Percentiles rank a stretch among this genome's conserved stretches.
Conservation (phyloP, 1,140 invertebrate genomes). For the Aphelinus certus region DNA sequence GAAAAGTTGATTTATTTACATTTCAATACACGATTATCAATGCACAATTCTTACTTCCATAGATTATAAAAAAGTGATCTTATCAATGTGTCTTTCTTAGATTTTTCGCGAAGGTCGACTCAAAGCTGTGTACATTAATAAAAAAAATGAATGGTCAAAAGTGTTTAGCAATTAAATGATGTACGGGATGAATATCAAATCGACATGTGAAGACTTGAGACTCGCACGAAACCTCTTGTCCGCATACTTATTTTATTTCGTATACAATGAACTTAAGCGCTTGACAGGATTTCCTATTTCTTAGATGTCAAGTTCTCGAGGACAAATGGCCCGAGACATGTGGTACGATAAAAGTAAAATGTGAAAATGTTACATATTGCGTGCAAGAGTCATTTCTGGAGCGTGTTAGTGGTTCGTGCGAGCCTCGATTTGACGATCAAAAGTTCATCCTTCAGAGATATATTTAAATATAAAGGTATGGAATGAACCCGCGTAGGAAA, state of each 20-base stretch:
- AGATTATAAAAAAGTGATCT: too few species aligned
- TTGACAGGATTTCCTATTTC: slow-evolving; percentile 30
- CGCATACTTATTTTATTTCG: slow-evolving; percentile 29
- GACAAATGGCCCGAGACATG: slow-evolving; percentile 14
- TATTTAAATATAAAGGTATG: slow-evolving; percentile 40
- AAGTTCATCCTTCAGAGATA: slow-evolving; percentile 33
- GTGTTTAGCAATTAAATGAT: slow-evolving; percentile 26
- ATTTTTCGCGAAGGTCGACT: slow-evolving; percentile 22
- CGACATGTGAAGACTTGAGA: slow-evolving; percentile 18
- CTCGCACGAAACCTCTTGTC: slow-evolving; percentile 21
- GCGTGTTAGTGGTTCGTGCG: slow-evolving; percentile 13
- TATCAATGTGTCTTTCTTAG: slow-evolving; percentile 19
- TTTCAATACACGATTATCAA: too few species aligned
- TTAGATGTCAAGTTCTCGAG: slow-evolving; percentile 7
- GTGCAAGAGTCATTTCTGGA: background rate
- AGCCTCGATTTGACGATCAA: slow-evolving; percentile 18
- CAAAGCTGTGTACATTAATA: slow-evolving; percentile 39
- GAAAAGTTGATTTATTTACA: too few species aligned
- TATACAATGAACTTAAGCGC: slow-evolving; percentile 28
- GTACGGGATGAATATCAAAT: slow-evolving; percentile 8
- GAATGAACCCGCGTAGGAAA: slow-evolving; percentile 30
- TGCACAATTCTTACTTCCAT: too few species aligned
- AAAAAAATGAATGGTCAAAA: slow-evolving; percentile 15
- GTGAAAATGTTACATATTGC: background rate
- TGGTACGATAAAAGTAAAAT: background rate